Conservation (phyloP, 2,888 invertebrate genomes). For the Strigamia crassipes region DNA sequence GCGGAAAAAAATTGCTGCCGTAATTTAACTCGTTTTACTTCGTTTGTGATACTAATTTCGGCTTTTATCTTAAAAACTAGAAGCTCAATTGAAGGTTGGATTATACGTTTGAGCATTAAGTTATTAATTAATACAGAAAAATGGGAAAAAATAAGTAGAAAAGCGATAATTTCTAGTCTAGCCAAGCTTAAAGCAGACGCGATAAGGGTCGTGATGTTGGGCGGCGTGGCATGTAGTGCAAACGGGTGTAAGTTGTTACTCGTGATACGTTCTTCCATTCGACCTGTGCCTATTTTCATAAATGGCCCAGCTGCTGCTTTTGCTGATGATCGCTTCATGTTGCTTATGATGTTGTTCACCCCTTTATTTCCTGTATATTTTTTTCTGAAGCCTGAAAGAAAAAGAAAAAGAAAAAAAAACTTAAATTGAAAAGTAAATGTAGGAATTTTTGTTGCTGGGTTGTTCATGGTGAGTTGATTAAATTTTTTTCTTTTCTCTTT, state of each 20-base stretch:
- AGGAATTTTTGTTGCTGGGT: constrained; percentile 29
- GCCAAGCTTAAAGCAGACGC: neutral
- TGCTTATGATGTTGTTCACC: constrained; percentile 40
- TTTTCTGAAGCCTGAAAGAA: constrained; percentile 7
- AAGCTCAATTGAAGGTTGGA: too few species aligned
- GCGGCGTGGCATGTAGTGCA: neutral
- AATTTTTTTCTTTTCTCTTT: constrained; percentile 1
- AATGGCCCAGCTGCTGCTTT: constrained; percentile 42
- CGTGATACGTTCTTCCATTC: constrained; percentile 24
- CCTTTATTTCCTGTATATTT: constrained; percentile 16
- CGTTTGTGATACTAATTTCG: too few species aligned
- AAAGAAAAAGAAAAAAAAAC: neutral
- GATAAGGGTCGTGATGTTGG: constrained; percentile 14
- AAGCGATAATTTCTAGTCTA: too few species aligned
- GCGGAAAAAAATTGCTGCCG: too few species aligned
- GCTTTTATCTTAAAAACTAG: too few species aligned
- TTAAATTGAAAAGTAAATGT: constrained; percentile 38
- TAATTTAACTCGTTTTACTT: too few species aligned
- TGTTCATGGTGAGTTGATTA: constrained; percentile 40
- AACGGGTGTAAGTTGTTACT: constrained; percentile 5
- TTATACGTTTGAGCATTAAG: too few species aligned
- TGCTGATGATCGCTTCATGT: constrained; percentile 24
- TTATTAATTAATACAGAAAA: too few species aligned
- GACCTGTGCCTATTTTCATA: constrained; percentile 36
- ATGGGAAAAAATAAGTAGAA: too few species aligned